phyloP scores from a whole-genome alignment of 2,797 vertebrate species.

The Apodemus agrarius region DNA sequence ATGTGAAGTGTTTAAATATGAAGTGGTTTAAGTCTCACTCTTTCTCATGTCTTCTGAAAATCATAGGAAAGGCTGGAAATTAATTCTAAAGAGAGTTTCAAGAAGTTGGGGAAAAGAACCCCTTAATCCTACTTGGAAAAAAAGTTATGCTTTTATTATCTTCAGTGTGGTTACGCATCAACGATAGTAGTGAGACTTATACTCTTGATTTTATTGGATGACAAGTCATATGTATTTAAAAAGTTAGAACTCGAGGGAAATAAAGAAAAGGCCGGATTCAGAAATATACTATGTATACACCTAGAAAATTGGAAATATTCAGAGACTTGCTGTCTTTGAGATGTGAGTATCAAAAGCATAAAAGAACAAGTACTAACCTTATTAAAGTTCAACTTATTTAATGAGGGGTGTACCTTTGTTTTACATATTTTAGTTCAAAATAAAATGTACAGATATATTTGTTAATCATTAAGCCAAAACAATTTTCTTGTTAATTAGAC shows the following conservation, averaged over 20 bases:
- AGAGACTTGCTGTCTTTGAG: neutral
- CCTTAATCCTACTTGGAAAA: conserved; percentile 30
- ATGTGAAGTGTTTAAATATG: neutral
- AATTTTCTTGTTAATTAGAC: neutral
- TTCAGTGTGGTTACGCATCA: neutral
- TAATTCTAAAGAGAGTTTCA: conserved; percentile 52
- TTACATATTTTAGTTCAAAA: conserved; percentile 53
- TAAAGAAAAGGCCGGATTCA: conserved; percentile 12
- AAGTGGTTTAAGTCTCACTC: conserved; percentile 70
- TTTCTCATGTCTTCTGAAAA: conserved; percentile 43
- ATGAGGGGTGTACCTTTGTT: neutral
- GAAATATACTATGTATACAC: neutral
- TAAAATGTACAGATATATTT: neutral
- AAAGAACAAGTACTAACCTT: conserved; percentile 17
- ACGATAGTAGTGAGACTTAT: conserved; percentile 28
- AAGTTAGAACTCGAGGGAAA: conserved; percentile 38
- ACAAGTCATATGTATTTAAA: conserved; percentile 8
- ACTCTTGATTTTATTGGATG: conserved; percentile 33
- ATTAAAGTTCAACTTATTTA: conserved; percentile 9
- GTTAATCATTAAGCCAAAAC: neutral
- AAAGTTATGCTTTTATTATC: neutral
- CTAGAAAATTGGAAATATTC: conserved; percentile 30
- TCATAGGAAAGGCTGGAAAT: conserved; percentile 24
- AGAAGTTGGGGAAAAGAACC: neutral
- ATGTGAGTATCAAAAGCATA: neutral